Evolutionary conservation across 2,113 vertebrate species (phyloP).

Genomic region (Sminthopsis crassicaudata): DNA sequence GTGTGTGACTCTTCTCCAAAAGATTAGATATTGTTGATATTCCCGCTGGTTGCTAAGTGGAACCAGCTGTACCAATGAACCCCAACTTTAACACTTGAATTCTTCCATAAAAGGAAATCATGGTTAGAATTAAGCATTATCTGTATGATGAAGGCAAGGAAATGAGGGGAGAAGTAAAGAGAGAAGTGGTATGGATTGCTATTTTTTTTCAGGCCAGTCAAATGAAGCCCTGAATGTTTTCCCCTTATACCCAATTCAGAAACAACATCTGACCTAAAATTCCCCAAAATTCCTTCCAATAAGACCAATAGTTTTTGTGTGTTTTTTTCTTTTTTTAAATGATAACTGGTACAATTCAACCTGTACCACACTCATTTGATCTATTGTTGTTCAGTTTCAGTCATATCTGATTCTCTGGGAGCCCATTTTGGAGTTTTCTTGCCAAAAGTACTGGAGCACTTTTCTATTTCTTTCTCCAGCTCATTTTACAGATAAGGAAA

Average conservation of each 20-base stretch:
- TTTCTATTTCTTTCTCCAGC: neutral
- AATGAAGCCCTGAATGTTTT: constrained; percentile 23
- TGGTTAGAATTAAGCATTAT: constrained; percentile 13
- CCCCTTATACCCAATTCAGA: constrained; percentile 6
- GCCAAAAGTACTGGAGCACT: neutral
- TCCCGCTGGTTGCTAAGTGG: constrained; percentile 62
- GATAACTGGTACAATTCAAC: neutral
- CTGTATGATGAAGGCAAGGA: constrained; percentile 18
- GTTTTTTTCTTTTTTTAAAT: neutral
- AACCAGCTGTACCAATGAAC: constrained; percentile 59
- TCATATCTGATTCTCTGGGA: neutral
- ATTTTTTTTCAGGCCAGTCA: constrained; percentile 18
- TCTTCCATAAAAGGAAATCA: constrained; percentile 45
- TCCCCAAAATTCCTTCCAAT: neutral
- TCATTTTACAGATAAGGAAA: neutral
- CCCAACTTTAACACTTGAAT: constrained; percentile 1
- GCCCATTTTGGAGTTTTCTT: neutral
- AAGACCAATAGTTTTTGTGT: neutral
- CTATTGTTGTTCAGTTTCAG: neutral
- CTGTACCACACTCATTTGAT: neutral
- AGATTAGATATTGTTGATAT: constrained; percentile 67
- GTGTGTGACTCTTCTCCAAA: constrained; percentile 56
- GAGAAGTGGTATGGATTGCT: constrained; percentile 36
- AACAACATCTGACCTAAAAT: constrained; percentile 20
- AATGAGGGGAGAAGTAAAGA: constrained; percentile 31